These are phyloP conservation scores for Zaprionus davidi DNA, from an alignment of 1,140 invertebrate species.

Conservation along the genomic window DNA sequence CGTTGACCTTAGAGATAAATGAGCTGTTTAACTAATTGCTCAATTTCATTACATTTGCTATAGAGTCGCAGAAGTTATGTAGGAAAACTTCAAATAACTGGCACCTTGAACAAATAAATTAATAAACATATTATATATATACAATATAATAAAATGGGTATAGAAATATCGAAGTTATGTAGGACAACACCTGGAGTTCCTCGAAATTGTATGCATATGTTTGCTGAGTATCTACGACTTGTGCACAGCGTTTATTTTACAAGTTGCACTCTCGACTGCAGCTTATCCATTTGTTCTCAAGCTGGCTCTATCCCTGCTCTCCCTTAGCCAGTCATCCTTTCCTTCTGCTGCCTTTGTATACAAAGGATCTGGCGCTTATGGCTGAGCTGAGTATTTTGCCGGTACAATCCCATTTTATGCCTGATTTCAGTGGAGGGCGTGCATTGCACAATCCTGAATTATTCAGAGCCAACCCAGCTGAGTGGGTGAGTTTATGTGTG, in stretches of 20 bases:
- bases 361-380: conserved; percentile 21
- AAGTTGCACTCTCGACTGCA: not conserved
- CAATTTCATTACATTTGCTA: not conserved
- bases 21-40: no score
- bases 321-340: not conserved
- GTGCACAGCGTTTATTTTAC: not conserved
- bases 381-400: conserved; percentile 29
- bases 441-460: conserved; percentile 46
- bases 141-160: not conserved
- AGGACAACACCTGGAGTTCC: not conserved
- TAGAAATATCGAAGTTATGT: not conserved
- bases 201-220: not conserved
- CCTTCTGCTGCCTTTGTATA: conserved; percentile 1
- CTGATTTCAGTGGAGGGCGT: conserved; percentile 55
- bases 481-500: not conserved
- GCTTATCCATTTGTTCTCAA: not conserved
- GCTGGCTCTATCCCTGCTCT: not conserved
- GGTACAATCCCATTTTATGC: conserved; percentile 51
- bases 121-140: not conserved
- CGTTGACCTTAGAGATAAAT: no score
- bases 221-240: not conserved
- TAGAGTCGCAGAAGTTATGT: not conserved
- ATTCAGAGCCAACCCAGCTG: conserved; percentile 39
- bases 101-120: no score
- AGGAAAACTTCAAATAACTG: not conserved